These are phyloP conservation scores for Nomada ruficornis DNA, from an alignment of 2,888 invertebrate genomes.

Conservation along the genomic window DNA sequence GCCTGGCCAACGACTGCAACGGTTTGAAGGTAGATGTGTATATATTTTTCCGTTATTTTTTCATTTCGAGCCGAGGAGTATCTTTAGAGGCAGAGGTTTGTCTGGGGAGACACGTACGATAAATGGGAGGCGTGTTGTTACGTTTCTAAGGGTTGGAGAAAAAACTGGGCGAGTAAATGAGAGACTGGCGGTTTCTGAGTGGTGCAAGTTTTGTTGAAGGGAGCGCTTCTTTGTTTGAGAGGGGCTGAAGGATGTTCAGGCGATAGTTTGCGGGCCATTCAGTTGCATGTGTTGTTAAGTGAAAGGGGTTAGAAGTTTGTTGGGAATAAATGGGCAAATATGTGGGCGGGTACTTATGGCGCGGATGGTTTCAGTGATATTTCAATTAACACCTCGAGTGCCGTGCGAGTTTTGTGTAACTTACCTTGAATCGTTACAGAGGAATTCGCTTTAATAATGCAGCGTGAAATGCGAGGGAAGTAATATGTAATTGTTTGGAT, in stretches of 20 bases:
- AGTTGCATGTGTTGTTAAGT: neutral
- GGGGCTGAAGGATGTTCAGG: neutral
- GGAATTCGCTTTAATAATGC: no score
- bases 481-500: no score
- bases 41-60: neutral
- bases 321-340: neutral
- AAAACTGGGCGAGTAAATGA: conserved; percentile 20
- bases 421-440: no score
- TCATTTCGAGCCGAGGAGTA: neutral
- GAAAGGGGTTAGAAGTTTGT: neutral
- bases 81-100: conserved; percentile 10
- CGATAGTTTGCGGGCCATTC: neutral
- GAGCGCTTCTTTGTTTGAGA: neutral
- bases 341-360: neutral
- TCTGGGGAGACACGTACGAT: conserved; percentile 29
- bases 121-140: conserved; percentile 15
- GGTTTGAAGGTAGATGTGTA: neutral
- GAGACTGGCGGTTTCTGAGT: conserved; percentile 1
- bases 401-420: no score
- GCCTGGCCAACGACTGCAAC: neutral
- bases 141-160: neutral
- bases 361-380: neutral
- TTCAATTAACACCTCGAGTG: neutral
- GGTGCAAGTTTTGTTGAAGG: neutral
- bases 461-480: no score